Conservation (phyloP, 1,140 invertebrate species). For the Atta texana region DNA sequence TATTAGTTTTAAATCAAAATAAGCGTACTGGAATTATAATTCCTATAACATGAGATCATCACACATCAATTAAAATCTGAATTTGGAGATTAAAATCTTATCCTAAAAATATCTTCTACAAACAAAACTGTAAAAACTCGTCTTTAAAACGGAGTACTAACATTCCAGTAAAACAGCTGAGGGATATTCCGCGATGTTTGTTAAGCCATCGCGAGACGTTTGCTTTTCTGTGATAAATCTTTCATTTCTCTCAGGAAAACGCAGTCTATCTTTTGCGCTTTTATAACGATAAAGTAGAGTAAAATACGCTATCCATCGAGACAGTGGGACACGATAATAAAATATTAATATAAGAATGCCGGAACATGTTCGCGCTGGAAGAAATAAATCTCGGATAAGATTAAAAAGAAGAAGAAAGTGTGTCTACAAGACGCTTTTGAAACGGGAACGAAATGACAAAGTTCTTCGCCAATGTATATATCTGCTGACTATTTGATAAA, state of each 20-base stretch:
- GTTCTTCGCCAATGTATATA: neutral
- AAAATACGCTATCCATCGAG: slow-evolving; percentile 10
- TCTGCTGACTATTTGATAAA: slow-evolving; percentile 56
- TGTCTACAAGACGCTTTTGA: neutral
- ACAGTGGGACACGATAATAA: slow-evolving; percentile 8
- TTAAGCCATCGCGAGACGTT: slow-evolving; percentile 32
- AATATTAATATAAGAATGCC: slow-evolving; percentile 58
- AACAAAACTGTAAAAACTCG: neutral
- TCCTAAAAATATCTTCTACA: neutral
- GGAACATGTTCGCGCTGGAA: neutral
- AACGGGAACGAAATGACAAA: slow-evolving; percentile 15
- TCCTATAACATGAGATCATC: neutral
- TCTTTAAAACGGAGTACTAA: neutral
- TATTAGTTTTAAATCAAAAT: slow-evolving; percentile 14
- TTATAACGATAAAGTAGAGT: slow-evolving; percentile 19
- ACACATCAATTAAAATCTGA: neutral
- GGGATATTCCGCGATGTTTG: slow-evolving; percentile 6
- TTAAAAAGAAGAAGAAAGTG: slow-evolving; percentile 12
- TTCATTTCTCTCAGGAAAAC: neutral
- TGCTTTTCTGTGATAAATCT: slow-evolving; percentile 35
- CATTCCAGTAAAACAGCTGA: neutral
- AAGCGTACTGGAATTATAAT: neutral
- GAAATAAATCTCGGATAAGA: slow-evolving; percentile 22
- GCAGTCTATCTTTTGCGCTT: slow-evolving; percentile 19
- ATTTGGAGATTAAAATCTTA: neutral